phyloP scores from a whole-genome alignment of 2,797 vertebrate genomes.

The Buceros bicornis region DNA sequence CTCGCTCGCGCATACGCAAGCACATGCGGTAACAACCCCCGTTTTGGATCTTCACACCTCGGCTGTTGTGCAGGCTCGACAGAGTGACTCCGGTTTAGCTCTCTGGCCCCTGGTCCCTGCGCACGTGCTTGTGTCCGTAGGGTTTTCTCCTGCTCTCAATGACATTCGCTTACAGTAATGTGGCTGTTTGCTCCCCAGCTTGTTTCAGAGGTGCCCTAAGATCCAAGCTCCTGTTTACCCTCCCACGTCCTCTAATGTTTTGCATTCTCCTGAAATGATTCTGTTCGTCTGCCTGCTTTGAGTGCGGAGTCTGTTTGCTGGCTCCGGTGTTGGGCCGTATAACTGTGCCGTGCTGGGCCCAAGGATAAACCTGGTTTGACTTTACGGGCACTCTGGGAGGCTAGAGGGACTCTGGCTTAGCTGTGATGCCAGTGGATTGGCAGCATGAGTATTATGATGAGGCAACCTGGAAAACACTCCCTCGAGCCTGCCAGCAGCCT shows the following conservation, averaged over 20 bases:
- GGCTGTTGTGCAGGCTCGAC: too few species aligned
- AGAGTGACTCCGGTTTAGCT: neutral
- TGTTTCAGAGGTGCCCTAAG: neutral
- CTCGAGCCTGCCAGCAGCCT: neutral
- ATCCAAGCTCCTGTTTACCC: rapidly evolving
- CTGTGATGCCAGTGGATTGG: neutral
- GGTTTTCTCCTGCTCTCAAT: neutral
- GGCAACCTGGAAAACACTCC: neutral
- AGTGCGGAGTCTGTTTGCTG: neutral
- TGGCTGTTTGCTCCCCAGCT: neutral
- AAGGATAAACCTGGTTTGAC: neutral
- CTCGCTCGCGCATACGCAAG: neutral
- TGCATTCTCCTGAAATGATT: neutral
- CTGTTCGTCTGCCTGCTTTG: neutral
- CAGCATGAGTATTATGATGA: neutral
- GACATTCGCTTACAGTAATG: rapidly evolving
- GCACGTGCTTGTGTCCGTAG: rapidly evolving
- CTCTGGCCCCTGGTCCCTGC: rapidly evolving
- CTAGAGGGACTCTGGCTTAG: rapidly evolving
- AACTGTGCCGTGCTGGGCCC: neutral
- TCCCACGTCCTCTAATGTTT: too few species aligned
- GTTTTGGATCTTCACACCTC: rapidly evolving
- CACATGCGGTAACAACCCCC: rapidly evolving
- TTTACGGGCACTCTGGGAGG: neutral
- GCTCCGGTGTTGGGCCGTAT: neutral